phyloP scores from a whole-genome alignment of 2,113 vertebrate genomes.

The Crotalus viridis region DNA sequence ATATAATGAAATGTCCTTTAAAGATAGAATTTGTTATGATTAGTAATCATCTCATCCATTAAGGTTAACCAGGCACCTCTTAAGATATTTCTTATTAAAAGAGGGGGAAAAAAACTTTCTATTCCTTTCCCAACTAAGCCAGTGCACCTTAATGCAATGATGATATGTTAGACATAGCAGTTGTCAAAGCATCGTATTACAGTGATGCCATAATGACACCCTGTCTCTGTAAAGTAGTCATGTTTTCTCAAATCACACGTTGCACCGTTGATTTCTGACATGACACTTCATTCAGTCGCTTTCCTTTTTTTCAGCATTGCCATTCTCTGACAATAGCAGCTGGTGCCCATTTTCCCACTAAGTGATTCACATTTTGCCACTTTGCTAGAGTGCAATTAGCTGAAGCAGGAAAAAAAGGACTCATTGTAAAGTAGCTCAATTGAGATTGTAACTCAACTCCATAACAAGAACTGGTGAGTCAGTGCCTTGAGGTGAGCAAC shows the following conservation, averaged over 20 bases:
- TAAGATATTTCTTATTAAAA: conserved; percentile 75
- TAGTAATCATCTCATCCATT: conserved; percentile 51
- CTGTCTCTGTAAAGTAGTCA: conserved; percentile 88
- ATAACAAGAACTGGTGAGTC: conserved; percentile 10
- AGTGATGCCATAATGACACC: conserved; percentile 92
- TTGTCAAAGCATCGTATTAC: conserved; percentile 93
- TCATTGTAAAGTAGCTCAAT: conserved; percentile 45
- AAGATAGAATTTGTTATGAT: conserved; percentile 29
- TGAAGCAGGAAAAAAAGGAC: conserved; percentile 64
- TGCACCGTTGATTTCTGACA: conserved; percentile 86
- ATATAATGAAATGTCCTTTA: not conserved
- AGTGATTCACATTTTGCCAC: conserved; percentile 77
- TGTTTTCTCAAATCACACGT: conserved; percentile 84
- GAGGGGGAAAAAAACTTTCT: conserved; percentile 64
- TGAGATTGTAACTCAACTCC: conserved; percentile 64
- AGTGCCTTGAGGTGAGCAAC: conserved; percentile 40
- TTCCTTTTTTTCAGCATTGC: conserved; percentile 67
- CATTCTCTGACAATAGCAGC: conserved; percentile 76
- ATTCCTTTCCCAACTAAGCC: conserved; percentile 72
- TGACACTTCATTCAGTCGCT: conserved; percentile 78
- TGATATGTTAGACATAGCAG: conserved; percentile 90
- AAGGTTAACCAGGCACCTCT: conserved; percentile 72
- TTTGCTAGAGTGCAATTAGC: conserved; percentile 76
- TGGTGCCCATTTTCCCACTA: conserved; percentile 77
- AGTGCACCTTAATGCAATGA: conserved; percentile 95